These are phyloP conservation scores for Manis pentadactyla DNA, from an alignment of 2,797 vertebrate species.

Conservation along the genomic window DNA sequence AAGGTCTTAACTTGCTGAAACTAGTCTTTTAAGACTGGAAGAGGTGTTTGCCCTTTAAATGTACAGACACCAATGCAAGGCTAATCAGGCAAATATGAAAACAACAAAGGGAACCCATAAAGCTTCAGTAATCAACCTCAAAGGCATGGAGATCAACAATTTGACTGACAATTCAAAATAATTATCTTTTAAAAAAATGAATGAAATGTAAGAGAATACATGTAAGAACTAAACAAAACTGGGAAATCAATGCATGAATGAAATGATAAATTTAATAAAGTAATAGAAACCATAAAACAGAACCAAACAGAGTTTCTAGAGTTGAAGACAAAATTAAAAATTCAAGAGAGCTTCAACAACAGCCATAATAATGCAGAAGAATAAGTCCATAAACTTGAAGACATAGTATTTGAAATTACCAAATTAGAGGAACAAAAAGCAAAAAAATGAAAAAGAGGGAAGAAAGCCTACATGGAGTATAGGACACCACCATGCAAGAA, in stretches of 20 bases:
- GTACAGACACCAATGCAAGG: neutral
- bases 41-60: neutral
- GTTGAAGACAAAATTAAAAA: neutral
- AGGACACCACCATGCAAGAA: neutral
- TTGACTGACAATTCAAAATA: neutral
- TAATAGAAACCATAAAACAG: neutral
- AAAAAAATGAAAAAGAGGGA: neutral
- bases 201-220: neutral
- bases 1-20: neutral
- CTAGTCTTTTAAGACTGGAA: neutral
- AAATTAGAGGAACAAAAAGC: no score
- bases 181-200: neutral
- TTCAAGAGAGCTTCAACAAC: neutral
- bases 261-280: neutral
- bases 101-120: neutral
- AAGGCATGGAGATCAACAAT: neutral
- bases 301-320: neutral
- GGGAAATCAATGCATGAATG: neutral
- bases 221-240: neutral
- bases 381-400: neutral
- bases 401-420: no score
- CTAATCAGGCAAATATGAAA: neutral
- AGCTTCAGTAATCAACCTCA: neutral
- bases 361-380: neutral
- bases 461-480: neutral